A percentile compares a stretch with the other conserved stretches of the same genome.
Conservation (phyloP, 2,797 vertebrate genomes). For the Pteropus rufus region DNA sequence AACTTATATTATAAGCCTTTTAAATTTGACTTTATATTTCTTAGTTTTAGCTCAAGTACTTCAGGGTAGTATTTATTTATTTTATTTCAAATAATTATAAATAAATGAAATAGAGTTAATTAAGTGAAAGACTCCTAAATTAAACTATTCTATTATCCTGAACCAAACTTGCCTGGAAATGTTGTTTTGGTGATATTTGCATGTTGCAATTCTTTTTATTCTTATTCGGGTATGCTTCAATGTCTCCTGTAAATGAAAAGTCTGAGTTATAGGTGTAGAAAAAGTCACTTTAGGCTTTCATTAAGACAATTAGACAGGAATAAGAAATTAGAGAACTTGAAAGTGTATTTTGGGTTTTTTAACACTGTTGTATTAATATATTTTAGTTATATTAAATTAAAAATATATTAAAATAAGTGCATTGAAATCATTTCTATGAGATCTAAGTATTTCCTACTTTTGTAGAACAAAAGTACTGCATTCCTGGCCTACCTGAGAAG, state of each 20-base stretch:
- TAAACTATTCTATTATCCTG: background rate
- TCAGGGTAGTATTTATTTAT: background rate
- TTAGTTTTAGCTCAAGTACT: background rate
- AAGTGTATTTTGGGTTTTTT: background rate
- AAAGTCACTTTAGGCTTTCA: slow-evolving; percentile 9
- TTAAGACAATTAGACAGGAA: background rate
- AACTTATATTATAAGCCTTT: background rate
- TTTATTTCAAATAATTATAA: slow-evolving; percentile 20
- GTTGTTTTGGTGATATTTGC: background rate
- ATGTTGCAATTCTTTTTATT: background rate
- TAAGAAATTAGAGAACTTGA: slow-evolving; percentile 12
- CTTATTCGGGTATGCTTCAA: background rate
- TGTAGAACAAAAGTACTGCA: background rate
- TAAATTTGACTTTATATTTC: background rate
- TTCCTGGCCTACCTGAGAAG: background rate
- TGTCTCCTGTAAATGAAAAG: background rate
- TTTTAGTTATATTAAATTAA: background rate
- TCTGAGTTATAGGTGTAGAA: background rate
- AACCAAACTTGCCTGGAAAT: background rate
- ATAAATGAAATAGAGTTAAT: background rate
- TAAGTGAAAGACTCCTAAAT: background rate
- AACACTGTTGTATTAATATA: background rate
- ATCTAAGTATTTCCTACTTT: slow-evolving; percentile 23
- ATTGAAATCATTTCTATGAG: slow-evolving; percentile 19
- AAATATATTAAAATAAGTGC: background rate